Base-by-base conservation (phyloP, 2,113 vertebrate genomes). In the Platycercus adscitus region DNA sequence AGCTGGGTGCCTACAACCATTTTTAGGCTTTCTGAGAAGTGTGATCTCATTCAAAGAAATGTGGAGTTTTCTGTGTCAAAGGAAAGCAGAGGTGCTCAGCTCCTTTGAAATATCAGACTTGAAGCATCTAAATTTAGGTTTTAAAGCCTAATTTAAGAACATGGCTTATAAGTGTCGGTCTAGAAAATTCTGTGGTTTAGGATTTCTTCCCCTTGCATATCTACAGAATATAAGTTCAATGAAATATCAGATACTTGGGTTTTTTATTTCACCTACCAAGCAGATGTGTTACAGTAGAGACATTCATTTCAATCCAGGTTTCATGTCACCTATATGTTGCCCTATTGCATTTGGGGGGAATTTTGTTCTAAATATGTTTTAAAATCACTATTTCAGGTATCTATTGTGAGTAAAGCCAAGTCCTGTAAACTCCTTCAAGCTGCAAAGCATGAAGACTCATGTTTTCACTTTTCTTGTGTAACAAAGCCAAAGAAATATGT, bases 11-110 rank as follows among this genome's bases (percentile, higher is more conserved):
- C 25, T 86, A 50, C 25, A 78, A 21, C n/a, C 69, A 13, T 31
- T 35, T 58, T 69, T 61, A 80, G 49, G 18, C 33, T 61, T 95
- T 93, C 94, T 90, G 90, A 95, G 94, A 95, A 96, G 14, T 3
- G 49, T 66, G 41, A 91, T 70, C 46, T 94, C 63, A 77, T 88
- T 91, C 71, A 77, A 25, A 73, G 31, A 66, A 70, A 28, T 2
- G 31, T 52, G 2, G 3, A 96, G 11, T 28, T 86, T 86, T 88
- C 68, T 88, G 60, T 88, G 82, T 72, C 53, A 46, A 47, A 64
- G 80, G 92, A 94, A 93, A 94, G 83, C 77, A 84, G 64, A 78
- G 68, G 50, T 83, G 28, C 76, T 93, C 25, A 65, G 17, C 20
- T 71, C 13, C 76, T 94, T 80, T 88, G 86, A 92, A 93, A 81